Conservation (phyloP, 1,140 invertebrate species). For the Drosophila nigrodunni region DNA sequence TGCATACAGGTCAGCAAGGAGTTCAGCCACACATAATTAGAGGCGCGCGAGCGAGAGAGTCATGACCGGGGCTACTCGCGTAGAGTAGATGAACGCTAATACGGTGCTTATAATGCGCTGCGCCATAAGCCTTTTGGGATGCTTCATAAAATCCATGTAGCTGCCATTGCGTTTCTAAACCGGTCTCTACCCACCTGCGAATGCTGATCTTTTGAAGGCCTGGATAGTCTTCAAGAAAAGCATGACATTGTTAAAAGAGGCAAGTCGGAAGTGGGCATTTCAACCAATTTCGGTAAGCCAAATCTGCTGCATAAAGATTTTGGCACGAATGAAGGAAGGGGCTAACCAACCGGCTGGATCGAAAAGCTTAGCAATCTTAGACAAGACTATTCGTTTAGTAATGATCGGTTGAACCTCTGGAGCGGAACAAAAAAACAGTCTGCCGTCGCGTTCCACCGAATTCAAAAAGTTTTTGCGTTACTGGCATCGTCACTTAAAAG, state of each 20-base stretch:
- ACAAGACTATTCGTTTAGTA: constrained; percentile 22
- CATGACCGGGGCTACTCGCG: constrained; percentile 72
- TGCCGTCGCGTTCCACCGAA: constrained; percentile 45
- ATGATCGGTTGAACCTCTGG: too few relatives aligned
- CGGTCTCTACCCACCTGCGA: constrained; percentile 16
- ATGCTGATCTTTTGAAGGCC: too few relatives aligned
- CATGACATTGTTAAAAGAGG: constrained; percentile 21
- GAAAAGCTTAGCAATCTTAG: constrained; percentile 16
- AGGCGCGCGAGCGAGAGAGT: constrained; percentile 9
- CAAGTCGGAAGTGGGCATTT: too few relatives aligned
- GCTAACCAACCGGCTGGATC: too few relatives aligned
- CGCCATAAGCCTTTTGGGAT: constrained; percentile 70
- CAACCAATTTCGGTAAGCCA: too few relatives aligned
- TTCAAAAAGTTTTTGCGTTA: constrained; percentile 51
- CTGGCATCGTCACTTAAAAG: constrained; percentile 29
- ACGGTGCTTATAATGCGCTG: constrained; percentile 65
- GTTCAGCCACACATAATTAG: too few relatives aligned
- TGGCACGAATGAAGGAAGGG: too few relatives aligned
- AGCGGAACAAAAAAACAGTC: constrained; percentile 40
- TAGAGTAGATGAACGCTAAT: constrained; percentile 47
- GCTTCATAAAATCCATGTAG: constrained; percentile 79
- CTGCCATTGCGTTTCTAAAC: constrained; percentile 31
- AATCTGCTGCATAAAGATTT: too few relatives aligned
- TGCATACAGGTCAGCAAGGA: too few relatives aligned
- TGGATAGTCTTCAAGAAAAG: too few relatives aligned